Evolutionary conservation across 1,140 invertebrate species (phyloP).

Genomic region (Trichonephila inaurata): DNA sequence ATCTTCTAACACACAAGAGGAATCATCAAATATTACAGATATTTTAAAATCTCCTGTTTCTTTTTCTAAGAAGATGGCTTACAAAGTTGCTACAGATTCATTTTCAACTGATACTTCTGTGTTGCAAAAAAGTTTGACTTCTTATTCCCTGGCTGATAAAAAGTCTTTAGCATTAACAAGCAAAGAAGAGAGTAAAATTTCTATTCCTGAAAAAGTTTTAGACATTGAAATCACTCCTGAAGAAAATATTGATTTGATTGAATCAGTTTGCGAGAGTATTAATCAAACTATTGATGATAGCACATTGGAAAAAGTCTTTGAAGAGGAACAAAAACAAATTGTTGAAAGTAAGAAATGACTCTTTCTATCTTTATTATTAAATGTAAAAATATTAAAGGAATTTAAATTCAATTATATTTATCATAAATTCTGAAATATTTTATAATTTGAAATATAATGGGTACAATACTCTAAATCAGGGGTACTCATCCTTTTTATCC

Average conservation of each 20-base stretch:
- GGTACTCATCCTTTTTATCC: too few species aligned
- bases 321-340: not conserved
- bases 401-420: too few species aligned
- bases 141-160: constrained; percentile 25
- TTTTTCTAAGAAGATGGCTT: too few species aligned
- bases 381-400: too few species aligned
- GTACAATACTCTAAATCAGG: too few species aligned
- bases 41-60: not conserved
- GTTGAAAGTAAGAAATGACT: not conserved
- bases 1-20: not conserved
- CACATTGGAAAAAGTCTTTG: not conserved
- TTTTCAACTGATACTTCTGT: constrained; percentile 22
- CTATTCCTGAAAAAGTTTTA: not conserved
- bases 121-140: constrained; percentile 1
- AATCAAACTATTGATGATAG: constrained; percentile 23
- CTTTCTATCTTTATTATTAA: too few species aligned
- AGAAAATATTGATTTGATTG: constrained; percentile 15
- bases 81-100: not conserved
- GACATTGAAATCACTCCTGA: not conserved
- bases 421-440: too few species aligned
- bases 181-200: not conserved
- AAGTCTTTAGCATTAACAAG: not conserved
- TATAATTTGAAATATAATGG: too few species aligned
- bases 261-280: constrained; percentile 38
- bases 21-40: not conserved